Percentiles rank a stretch among this genome's conserved stretches.
These are phyloP conservation scores for Chloebia gouldiae DNA, from an alignment of 2,113 vertebrate genomes.

Conservation along the genomic window DNA sequence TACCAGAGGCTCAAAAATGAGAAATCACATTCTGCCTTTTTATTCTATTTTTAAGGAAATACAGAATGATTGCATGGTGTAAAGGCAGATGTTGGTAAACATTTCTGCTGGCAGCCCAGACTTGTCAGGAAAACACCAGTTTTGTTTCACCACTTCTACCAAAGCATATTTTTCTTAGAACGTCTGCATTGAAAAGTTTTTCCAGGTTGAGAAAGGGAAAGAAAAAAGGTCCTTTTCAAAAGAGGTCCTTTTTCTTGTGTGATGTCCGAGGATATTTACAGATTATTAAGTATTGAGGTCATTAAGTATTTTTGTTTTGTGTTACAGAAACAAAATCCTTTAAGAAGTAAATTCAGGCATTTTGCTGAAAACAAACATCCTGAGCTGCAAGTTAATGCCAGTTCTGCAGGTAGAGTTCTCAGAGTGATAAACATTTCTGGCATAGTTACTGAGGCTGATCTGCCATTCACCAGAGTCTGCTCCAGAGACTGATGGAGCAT, in stretches of 20 bases:
- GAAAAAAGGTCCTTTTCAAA: not conserved
- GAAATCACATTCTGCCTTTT: not conserved
- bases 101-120: not conserved
- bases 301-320: not conserved
- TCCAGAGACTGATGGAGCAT: not conserved
- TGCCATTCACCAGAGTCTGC: not conserved
- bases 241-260: not conserved
- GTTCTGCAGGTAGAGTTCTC: not conserved
- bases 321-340: not conserved
- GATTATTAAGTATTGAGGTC: not conserved
- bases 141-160: not conserved
- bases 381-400: conserved; percentile 7
- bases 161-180: not conserved
- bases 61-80: not conserved
- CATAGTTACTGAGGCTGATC: not conserved
- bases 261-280: not conserved
- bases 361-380: conserved; percentile 8
- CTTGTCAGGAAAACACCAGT: not conserved
- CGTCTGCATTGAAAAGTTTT: not conserved
- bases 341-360: conserved; percentile 6
- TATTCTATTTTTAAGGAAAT: not conserved
- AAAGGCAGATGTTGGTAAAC: not conserved
- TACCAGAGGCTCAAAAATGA: not conserved
- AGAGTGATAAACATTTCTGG: conserved; percentile 24
- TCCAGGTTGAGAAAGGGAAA: not conserved